Conservation (phyloP, 2,888 invertebrate genomes). For the Calameuta idolon region DNA sequence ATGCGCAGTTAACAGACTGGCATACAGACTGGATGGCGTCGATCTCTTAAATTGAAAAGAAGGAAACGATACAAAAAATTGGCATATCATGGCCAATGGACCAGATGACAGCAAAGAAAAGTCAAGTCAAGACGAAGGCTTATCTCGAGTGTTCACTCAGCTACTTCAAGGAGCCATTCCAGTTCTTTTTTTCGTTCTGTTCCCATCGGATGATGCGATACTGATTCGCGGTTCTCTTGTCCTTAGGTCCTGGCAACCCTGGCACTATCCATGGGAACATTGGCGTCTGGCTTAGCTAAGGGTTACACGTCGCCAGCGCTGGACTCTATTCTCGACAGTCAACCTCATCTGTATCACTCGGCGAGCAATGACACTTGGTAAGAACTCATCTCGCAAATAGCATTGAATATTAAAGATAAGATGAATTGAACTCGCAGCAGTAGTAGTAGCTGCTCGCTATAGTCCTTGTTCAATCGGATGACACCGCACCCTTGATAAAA, state of each 20-base stretch:
- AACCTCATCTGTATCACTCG: conserved; percentile 62
- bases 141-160: neutral
- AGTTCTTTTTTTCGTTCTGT: neutral
- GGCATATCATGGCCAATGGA: neutral
- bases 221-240: conserved; percentile 19
- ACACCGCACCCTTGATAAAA: neutral
- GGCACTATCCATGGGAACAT: conserved; percentile 83
- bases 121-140: neutral
- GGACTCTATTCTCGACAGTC: conserved; percentile 79
- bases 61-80: neutral
- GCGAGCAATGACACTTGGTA: conserved; percentile 61
- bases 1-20: neutral
- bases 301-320: conserved; percentile 87
- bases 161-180: neutral
- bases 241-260: conserved; percentile 80
- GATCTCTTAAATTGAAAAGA: neutral
- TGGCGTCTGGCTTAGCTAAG: conserved; percentile 83
- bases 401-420: neutral
- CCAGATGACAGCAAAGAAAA: neutral
- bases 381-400: conserved; percentile 21
- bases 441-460: neutral
- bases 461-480: neutral
- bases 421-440: neutral
- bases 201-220: neutral
- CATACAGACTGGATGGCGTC: neutral